Evolutionary conservation across 1,140 invertebrate species (phyloP), one percentile per base, ranked within the genome.

Genomic region (Dreissena rostriformis): DNA sequence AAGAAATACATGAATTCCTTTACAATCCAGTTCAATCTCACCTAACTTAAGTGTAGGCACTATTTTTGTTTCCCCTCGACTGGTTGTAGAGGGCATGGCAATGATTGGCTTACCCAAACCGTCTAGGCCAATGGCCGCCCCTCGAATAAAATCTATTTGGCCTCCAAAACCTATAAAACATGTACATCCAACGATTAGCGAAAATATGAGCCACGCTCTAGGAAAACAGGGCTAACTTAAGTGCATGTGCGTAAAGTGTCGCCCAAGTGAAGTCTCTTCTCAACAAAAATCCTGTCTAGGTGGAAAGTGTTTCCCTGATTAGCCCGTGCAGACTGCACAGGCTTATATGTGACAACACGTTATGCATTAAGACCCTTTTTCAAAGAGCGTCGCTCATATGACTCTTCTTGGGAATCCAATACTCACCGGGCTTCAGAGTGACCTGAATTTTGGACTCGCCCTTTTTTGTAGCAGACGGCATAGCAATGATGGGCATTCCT

Each of bases 101-200:
- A 99, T 97, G 87, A 99, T 98, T 8, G 98, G 97, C 91, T 98
- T 98, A 26, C 98, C 98, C 84, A 95, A 94, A 0, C 97, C 97
- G 93, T 99, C 98, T 4, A 96, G 94, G n/a, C 96, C 95, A 93
- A 98, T 96, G 0, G 97, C 97, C 11, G 98, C 96, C n/a, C 98
- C 98, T 70, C 96, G 95, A 82, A 99, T 97, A 90, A 99, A 99
- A 94, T 99, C 98, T n/a, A 99, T 96, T 92, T 99, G 98, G 1
- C 98, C 98, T 52, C 98, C 98, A 66, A 88, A 88, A 7, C 86
- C 82, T 84, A 52, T 0, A 81, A 73, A 28, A 61, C 39, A 39
- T 39, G 39, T 8, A 2, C 39, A 39, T 5, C 39, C 39, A 39
- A 39, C 39, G 39, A 39, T 39, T 2, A 39, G 39, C 39, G 8